Conservation (phyloP, 2,797 vertebrate genomes). For the Schizopygopsis pylzovi region DNA sequence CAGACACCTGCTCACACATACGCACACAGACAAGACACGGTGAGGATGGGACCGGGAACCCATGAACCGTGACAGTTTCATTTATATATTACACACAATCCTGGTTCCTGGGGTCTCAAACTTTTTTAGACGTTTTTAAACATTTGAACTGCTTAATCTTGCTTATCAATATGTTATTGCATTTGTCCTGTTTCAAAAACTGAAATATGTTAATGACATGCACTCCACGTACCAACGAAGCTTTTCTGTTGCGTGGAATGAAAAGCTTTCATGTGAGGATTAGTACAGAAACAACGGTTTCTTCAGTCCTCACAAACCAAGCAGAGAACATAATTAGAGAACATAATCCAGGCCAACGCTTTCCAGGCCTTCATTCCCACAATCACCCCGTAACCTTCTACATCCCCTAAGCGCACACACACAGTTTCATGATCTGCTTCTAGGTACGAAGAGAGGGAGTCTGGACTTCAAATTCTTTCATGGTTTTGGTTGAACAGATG, state of each 20-base stretch:
- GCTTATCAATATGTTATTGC: not conserved
- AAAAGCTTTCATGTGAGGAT: conserved; percentile 59
- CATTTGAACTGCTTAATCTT: not conserved
- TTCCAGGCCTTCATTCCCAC: conserved; percentile 48
- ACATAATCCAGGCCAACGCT: conserved; percentile 54
- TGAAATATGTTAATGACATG: conserved; percentile 17
- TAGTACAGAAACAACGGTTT: conserved; percentile 59
- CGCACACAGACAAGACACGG: too few relatives aligned
- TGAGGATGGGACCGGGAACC: too few relatives aligned
- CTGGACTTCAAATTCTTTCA: not conserved
- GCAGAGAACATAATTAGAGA: conserved; percentile 53
- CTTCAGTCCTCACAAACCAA: conserved; percentile 56
- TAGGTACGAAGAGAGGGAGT: not conserved
- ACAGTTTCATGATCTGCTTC: not conserved
- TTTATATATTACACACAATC: not conserved
- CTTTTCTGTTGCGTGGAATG: conserved; percentile 42
- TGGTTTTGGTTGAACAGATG: conserved; percentile 25
- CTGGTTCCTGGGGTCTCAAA: not conserved
- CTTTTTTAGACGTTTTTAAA: not conserved
- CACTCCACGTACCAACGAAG: conserved; percentile 27
- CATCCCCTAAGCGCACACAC: conserved; percentile 30
- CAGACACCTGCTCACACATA: too few relatives aligned
- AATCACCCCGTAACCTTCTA: conserved; percentile 36
- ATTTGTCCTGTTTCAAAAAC: conserved; percentile 18
- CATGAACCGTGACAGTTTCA: too few relatives aligned